These are phyloP conservation scores for Sebastes minor DNA, from an alignment of 2,797 vertebrate genomes.

Conservation along the genomic window DNA sequence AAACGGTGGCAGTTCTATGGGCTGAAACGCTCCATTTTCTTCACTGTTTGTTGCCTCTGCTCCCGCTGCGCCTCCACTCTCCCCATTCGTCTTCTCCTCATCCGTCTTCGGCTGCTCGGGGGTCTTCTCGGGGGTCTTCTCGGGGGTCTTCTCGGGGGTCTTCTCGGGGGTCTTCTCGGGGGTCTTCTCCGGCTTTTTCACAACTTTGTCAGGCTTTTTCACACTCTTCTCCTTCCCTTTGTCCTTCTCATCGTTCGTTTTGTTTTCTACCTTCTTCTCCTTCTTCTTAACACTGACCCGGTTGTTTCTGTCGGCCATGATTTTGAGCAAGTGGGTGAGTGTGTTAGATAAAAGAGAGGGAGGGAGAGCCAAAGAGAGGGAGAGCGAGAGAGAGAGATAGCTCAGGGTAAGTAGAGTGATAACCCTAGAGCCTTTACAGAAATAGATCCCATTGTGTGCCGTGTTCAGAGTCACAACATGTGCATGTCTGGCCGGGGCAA, in stretches of 20 bases:
- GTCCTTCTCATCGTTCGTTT: conserved; percentile 67
- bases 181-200: conserved; percentile 8
- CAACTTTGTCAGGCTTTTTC: conserved; percentile 38
- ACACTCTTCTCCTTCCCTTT: conserved; percentile 34
- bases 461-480: conserved; percentile 56
- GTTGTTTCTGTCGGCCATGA: conserved; percentile 83
- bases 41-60: conserved; percentile 50
- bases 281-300: conserved; percentile 71
- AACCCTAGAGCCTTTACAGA: conserved; percentile 67
- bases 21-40: conserved; percentile 84
- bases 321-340: conserved; percentile 48
- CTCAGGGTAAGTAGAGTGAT: conserved; percentile 59
- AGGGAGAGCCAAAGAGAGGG: conserved; percentile 22
- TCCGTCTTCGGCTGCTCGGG: conserved; percentile 35
- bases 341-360: conserved; percentile 42
- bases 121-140: conserved; percentile 36
- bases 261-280: conserved; percentile 75
- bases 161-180: conserved; percentile 36
- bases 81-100: conserved; percentile 55
- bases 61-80: conserved; percentile 56
- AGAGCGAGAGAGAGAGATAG: conserved; percentile 5
- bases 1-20: conserved; percentile 93
- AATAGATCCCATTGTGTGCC: conserved; percentile 80
- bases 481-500: conserved; percentile 41
- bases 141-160: background rate